Conservation (phyloP, 2,797 vertebrate species). For the Notolabrus celidotus region DNA sequence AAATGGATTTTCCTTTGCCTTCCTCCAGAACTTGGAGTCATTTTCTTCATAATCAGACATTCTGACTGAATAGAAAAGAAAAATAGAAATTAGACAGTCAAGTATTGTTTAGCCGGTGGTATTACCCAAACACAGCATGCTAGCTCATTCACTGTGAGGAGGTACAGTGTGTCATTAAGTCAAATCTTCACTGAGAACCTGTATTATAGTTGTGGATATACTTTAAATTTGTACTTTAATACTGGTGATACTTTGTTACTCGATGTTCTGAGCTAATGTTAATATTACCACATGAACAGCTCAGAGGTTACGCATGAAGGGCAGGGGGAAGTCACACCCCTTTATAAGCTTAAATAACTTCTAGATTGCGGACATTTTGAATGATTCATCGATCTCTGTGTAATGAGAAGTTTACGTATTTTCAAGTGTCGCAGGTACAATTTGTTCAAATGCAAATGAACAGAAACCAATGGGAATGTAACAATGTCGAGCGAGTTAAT, state of each 20-base stretch:
- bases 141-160: background rate
- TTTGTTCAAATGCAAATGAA: background rate
- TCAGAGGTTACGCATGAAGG: slow-evolving; percentile 68
- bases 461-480: background rate
- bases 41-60: slow-evolving; percentile 87
- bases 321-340: slow-evolving; percentile 7
- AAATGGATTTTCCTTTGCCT: slow-evolving; percentile 93
- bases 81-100: background rate
- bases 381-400: background rate
- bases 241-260: background rate
- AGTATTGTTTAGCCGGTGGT: rapidly evolving
- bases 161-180: background rate
- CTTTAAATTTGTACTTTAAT: rapidly evolving
- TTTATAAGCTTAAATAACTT: background rate
- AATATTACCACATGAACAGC: background rate
- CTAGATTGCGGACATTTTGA: too few relatives aligned
- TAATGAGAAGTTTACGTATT: background rate
- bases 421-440: background rate
- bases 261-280: background rate
- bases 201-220: too few relatives aligned
- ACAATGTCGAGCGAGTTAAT: background rate
- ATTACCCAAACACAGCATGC: background rate
- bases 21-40: slow-evolving; percentile 90
- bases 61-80: slow-evolving; percentile 45
- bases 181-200: background rate